Evolutionary conservation across 64 coral and sea anemone species (phyloP), one percentile per base, ranked within the genome.

Genomic region (Montipora sp.): DNA sequence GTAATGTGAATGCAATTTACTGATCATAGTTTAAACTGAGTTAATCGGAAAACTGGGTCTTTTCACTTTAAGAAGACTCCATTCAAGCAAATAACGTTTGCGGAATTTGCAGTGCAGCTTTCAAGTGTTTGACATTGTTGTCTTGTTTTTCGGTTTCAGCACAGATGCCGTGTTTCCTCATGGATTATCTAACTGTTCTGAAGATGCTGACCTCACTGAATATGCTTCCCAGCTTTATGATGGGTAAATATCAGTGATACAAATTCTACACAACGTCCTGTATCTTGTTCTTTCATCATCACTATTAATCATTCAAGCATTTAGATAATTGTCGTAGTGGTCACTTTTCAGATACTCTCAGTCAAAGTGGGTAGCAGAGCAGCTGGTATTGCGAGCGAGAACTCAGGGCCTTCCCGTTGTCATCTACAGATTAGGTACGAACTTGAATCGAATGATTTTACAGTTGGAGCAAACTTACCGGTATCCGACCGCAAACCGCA

Each of bases 301-400:
- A 36, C 36, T 36, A 36, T 36, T 36, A 2, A 36, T 36, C 36
- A 36, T 36, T 36, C 36, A 36, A 36, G 36, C 36, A 36, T 36
- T 36, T 36, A 36, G 36, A 36, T 36, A 36, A 36, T 36, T 36
- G 36, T 36, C 36, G 36, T 36, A 36, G 53, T 57, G 53, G 53
- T 57, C 11, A 6, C 53, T 57, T 57, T 57, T 57, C 58, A 94
- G 93, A 88, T 98, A 98, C 61, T 86, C 95, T 18, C 95, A 98
- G 78, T 98, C 95, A 49, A 98, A 98, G 70, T 98, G 95, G 95
- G 95, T 98, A 27, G 95, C 95, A 44, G 95, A 98, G 15, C 95
- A 98, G 19, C 78, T 98, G 69, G 95, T 98, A 23, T 53, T 92
- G 57, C 91, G 92, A 77, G 95, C 95, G 2, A 90, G 87, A 10